Conservation (phyloP, 2,888 invertebrate genomes). For the Lagria hirta region DNA sequence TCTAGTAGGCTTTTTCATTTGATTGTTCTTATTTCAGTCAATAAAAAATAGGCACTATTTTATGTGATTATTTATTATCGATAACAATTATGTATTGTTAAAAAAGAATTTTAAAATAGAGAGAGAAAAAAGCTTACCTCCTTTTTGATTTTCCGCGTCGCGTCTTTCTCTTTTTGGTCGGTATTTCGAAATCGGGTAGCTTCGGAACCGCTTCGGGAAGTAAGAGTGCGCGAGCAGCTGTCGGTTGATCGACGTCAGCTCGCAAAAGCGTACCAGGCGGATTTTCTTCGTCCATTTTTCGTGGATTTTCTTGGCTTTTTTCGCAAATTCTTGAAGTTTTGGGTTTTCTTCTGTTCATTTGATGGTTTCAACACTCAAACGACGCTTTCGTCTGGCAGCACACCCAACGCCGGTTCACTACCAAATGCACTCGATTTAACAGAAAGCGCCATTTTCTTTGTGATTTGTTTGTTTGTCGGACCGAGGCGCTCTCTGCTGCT, state of each 20-base stretch:
- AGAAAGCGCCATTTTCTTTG: conserved; percentile 53
- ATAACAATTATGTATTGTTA: no score
- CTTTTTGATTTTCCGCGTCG: conserved; percentile 73
- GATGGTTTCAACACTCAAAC: conserved; percentile 31
- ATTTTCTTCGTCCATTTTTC: conserved; percentile 34
- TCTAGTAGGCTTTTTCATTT: no score
- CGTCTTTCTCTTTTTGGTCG: conserved; percentile 66
- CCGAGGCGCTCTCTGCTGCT: conserved; percentile 18
- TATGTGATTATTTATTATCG: no score
- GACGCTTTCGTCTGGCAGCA: conserved; percentile 44
- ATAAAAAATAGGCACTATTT: no score
- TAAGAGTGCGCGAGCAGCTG: conserved; percentile 53
- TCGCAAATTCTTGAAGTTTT: conserved; percentile 42
- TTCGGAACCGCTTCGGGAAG: conserved; percentile 53
- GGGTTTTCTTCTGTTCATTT: conserved; percentile 27
- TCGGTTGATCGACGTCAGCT: conserved; percentile 62
- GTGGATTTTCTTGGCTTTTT: conserved; percentile 42
- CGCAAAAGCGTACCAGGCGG: conserved; percentile 42
- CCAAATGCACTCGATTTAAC: conserved; percentile 48
- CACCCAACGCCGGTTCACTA: conserved; percentile 38
- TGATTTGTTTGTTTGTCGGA: conserved; percentile 20
- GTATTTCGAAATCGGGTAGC: conserved; percentile 52
- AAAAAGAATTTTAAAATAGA: no score
- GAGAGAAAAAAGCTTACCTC: conserved; percentile 56
- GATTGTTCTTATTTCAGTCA: no score